phyloP scores from a whole-genome alignment of 2,113 vertebrate species.

The Plotosus lineatus region DNA sequence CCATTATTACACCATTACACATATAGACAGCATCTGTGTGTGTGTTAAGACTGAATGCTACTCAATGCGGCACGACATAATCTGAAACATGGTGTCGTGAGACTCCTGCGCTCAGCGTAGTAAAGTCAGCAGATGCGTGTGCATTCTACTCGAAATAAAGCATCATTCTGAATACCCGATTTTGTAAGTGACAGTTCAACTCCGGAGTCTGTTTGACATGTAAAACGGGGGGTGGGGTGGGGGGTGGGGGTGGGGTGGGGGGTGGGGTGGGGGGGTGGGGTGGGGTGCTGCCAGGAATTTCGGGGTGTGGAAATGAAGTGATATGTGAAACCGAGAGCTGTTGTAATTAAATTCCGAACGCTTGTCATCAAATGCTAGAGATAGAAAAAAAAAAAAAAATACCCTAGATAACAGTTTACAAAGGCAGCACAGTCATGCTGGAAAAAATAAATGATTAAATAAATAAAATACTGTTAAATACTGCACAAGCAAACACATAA shows the following conservation, averaged over 20 bases:
- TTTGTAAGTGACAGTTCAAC: background rate
- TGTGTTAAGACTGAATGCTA: background rate
- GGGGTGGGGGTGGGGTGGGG: too few species aligned
- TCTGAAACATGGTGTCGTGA: background rate
- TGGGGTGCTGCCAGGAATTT: background rate
- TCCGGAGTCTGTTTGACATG: background rate
- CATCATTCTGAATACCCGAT: background rate
- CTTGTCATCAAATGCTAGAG: background rate
- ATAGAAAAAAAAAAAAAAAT: background rate
- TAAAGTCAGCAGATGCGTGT: background rate
- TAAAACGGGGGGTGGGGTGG: background rate
- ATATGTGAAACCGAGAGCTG: background rate
- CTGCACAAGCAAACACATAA: too few species aligned
- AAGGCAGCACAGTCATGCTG: too few species aligned
- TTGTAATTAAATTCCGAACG: background rate
- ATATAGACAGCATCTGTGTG: background rate
- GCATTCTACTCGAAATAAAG: background rate
- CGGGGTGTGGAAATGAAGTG: background rate
- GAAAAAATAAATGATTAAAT: too few species aligned
- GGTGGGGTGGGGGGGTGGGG: too few species aligned
- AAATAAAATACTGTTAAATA: too few species aligned
- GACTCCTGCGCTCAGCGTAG: background rate
- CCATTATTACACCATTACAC: background rate
- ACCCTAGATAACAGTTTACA: background rate
- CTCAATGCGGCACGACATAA: background rate